phyloP scores from a whole-genome alignment of 2,113 vertebrate genomes.

The Sorex fumeus region DNA sequence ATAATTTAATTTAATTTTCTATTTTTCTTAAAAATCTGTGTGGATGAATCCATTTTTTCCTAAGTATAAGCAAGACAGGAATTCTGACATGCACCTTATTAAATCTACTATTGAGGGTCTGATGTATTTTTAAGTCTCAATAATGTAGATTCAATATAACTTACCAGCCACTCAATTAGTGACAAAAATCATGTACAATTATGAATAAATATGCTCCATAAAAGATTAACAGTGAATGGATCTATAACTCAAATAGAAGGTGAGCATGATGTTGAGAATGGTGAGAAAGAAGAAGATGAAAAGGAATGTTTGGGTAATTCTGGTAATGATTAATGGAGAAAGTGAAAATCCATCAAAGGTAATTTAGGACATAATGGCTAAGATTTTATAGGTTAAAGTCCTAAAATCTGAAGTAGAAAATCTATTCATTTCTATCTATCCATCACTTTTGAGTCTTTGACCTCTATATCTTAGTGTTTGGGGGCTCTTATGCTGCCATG shows the following conservation, averaged over 20 bases:
- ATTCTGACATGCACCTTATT: constrained; percentile 35
- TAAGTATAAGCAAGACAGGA: constrained; percentile 56
- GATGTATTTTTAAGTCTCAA: constrained; percentile 54
- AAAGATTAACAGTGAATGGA: neutral
- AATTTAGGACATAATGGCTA: neutral
- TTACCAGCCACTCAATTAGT: constrained; percentile 53
- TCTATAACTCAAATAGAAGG: too few species aligned
- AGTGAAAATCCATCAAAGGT: neutral
- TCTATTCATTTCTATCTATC: neutral
- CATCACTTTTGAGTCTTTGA: too few species aligned
- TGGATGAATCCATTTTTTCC: neutral
- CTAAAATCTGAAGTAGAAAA: constrained; percentile 35
- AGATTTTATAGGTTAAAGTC: neutral
- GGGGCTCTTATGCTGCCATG: too few species aligned
- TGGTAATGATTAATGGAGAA: neutral
- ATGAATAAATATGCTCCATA: neutral
- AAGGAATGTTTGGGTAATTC: too few species aligned
- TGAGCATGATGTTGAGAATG: neutral
- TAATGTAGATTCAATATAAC: constrained; percentile 67
- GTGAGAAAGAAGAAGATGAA: neutral
- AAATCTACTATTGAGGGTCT: constrained; percentile 38
- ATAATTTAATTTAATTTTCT: constrained; percentile 19
- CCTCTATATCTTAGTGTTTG: too few species aligned
- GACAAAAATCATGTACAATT: constrained; percentile 43
- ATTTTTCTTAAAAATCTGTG: constrained; percentile 40